phyloP scores from a whole-genome alignment of 2,113 vertebrate genomes.

The Rallus limicola region DNA sequence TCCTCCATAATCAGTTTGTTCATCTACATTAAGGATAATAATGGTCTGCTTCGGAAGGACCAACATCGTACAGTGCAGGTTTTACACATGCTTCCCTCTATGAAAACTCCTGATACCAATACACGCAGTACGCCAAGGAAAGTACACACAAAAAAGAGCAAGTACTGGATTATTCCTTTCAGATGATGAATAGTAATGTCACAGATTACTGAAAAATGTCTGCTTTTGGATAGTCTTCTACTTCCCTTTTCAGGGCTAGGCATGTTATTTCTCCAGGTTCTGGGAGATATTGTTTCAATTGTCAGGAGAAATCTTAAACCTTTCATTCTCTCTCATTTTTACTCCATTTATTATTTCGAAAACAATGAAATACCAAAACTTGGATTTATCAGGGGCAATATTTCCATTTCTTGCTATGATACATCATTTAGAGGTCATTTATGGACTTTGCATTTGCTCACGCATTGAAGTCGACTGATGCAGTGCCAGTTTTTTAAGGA shows the following conservation, averaged over 20 bases:
- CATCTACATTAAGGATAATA: not conserved
- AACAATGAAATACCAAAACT: not conserved
- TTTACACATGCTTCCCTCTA: not conserved
- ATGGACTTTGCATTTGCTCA: not conserved
- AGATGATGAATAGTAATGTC: not conserved
- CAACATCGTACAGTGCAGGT: not conserved
- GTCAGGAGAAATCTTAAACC: not conserved
- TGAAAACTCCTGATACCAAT: not conserved
- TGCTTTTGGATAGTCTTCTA: not conserved
- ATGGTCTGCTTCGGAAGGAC: not conserved
- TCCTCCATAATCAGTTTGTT: not conserved
- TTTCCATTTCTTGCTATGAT: not conserved
- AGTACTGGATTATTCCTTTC: not conserved
- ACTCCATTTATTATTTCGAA: not conserved
- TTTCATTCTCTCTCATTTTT: not conserved
- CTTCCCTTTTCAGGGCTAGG: not conserved
- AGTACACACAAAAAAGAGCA: not conserved
- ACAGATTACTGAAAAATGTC: not conserved
- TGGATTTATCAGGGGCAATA: not conserved
- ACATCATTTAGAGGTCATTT: not conserved
- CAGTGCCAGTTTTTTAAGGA: not conserved
- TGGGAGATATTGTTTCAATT: not conserved
- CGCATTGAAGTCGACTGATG: not conserved
- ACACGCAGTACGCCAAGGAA: not conserved
- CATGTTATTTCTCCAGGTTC: not conserved